A percentile compares a stretch with the other conserved stretches of the same genome.
phyloP scores from a whole-genome alignment of 2,888 invertebrate species.

The Boloria euphrosyne region DNA sequence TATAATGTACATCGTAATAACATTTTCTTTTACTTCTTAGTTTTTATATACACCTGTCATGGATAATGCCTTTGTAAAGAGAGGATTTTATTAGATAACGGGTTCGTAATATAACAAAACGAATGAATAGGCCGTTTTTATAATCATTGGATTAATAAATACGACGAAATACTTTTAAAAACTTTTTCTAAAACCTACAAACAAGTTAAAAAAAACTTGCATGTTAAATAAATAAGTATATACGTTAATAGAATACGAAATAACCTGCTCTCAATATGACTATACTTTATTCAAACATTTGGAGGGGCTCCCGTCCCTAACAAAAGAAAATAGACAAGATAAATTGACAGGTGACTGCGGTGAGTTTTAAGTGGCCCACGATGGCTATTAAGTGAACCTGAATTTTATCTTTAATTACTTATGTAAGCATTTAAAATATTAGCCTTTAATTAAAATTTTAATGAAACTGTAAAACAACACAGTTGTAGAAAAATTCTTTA shows the following conservation, averaged over 20 bases:
- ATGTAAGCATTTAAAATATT: constrained; percentile 12
- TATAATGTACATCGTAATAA: neutral
- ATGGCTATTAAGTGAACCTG: constrained; percentile 11
- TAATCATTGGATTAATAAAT: too few species aligned
- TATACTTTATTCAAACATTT: neutral
- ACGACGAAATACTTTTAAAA: too few species aligned
- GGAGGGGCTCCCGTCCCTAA: neutral
- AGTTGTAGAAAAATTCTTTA: too few species aligned
- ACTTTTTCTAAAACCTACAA: too few species aligned
- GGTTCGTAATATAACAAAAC: too few species aligned
- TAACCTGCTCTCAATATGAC: neutral
- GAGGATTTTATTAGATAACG: neutral
- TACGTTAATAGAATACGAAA: too few species aligned
- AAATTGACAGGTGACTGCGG: constrained; percentile 22
- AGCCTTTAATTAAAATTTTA: constrained; percentile 5
- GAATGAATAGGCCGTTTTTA: too few species aligned
- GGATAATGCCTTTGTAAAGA: neutral
- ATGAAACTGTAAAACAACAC: too few species aligned
- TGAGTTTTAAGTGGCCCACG: constrained; percentile 8
- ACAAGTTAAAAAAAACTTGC: too few species aligned
- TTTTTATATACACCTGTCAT: too few species aligned
- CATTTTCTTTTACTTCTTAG: neutral
- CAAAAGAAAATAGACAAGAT: constrained; percentile 21
- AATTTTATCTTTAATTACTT: constrained; percentile 17
- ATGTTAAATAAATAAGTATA: too few species aligned